Percentiles rank a stretch among this genome's conserved stretches.
Conservation (phyloP, 2,888 invertebrate genomes). For the Loripinus fragilis region DNA sequence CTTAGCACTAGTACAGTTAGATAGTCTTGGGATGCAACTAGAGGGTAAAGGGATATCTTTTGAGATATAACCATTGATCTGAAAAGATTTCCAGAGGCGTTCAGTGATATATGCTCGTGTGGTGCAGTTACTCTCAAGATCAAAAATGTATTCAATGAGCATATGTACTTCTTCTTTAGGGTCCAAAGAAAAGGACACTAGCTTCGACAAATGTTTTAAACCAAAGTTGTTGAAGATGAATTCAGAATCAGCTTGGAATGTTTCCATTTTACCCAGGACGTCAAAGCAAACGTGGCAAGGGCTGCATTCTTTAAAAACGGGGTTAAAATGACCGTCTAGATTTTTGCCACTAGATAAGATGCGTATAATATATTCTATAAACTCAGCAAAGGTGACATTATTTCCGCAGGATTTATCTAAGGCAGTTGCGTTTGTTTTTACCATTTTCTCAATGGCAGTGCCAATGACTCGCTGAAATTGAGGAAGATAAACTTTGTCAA, state of each 20-base stretch:
- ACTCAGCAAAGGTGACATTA: constrained; percentile 58
- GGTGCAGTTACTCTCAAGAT: constrained; percentile 46
- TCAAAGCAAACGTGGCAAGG: constrained; percentile 60
- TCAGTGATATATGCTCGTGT: constrained; percentile 36
- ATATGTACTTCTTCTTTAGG: constrained; percentile 45
- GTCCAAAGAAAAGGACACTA: neutral
- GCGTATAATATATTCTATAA: constrained; percentile 44
- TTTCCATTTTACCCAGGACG: constrained; percentile 62
- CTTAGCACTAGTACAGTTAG: neutral
- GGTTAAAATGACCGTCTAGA: constrained; percentile 58
- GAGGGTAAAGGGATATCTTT: constrained; percentile 24
- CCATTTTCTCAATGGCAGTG: constrained; percentile 22
- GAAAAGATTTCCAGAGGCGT: constrained; percentile 56
- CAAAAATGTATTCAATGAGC: constrained; percentile 52
- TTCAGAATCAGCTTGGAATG: constrained; percentile 42
- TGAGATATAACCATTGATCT: constrained; percentile 60
- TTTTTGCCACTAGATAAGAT: neutral
- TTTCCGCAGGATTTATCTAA: constrained; percentile 42
- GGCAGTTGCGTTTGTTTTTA: constrained; percentile 12
- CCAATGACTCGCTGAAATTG: constrained; percentile 58
- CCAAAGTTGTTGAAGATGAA: constrained; percentile 47
- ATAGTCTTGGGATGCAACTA: neutral
- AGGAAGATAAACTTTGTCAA: constrained; percentile 64
- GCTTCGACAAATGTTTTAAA: constrained; percentile 25
- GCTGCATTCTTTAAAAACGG: constrained; percentile 53